Conservation (phyloP, 2,888 invertebrate genomes). For the Tetragonisca angustula region DNA sequence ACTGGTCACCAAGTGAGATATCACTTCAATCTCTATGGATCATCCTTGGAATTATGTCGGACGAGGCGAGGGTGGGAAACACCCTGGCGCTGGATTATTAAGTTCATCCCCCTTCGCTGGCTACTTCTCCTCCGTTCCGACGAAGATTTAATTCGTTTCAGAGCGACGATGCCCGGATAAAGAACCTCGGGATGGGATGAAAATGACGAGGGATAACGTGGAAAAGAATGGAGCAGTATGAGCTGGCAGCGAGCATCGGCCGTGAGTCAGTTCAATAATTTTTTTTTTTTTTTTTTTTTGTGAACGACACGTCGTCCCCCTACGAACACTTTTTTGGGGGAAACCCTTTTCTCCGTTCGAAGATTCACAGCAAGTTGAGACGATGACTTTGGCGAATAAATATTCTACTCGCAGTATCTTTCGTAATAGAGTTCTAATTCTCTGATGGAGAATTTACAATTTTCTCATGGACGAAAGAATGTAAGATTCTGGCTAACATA, state of each 20-base stretch:
- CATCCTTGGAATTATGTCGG: not conserved
- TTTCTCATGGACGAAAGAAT: too few species aligned
- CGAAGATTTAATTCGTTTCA: conserved; percentile 62
- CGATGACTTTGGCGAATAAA: too few species aligned
- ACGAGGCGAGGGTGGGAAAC: not conserved
- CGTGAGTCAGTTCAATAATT: conserved; percentile 66
- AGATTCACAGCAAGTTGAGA: too few species aligned
- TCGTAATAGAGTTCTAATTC: too few species aligned
- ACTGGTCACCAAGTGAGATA: not conserved
- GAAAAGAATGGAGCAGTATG: conserved; percentile 50
- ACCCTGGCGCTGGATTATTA: not conserved
- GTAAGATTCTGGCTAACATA: too few species aligned
- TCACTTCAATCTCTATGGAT: conserved; percentile 14
- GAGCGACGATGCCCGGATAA: conserved; percentile 55
- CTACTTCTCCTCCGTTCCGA: conserved; percentile 6
- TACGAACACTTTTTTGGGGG: conserved; percentile 29
- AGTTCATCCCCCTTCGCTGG: not conserved
- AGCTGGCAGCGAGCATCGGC: conserved; percentile 61
- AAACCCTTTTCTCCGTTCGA: not conserved
- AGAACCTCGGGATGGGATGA: conserved; percentile 58
- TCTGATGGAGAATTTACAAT: too few species aligned
- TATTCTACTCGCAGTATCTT: too few species aligned
- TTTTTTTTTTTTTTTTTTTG: conserved; percentile 13
- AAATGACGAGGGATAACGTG: conserved; percentile 49
- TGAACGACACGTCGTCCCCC: conserved; percentile 44